Evolutionary conservation across 2,888 invertebrate genomes (phyloP), one percentile per base, ranked within the genome.

Genomic region (Pseudococcus viburni): DNA sequence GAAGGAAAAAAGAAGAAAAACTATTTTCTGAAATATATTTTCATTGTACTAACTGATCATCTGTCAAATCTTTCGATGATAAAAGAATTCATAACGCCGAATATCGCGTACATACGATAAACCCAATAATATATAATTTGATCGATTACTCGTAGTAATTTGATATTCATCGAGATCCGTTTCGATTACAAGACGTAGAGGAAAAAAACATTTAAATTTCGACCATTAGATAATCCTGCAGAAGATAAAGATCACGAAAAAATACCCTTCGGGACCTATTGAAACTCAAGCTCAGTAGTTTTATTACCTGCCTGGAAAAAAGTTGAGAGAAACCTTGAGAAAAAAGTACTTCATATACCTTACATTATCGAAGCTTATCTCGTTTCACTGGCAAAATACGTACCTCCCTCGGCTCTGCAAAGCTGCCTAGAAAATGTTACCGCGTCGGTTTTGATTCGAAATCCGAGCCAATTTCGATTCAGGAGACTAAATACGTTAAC

Each of bases 31-130:
- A 73, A 73, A 33, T 73, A 33, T 73, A 33, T 33, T 73, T 73
- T 73, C 68, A 73, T 73, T 73, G 68, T 73, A 73, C 68, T 5
- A 73, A 12, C 64, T 22, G 68, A 73, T 73, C 68, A 64, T 64
- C 22, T 33, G 33, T 73, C 68, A 26, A 33, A 33, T 73, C 12
- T 4, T 12, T 12, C 5, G 68, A 73, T 33, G 68, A 73, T 19
- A n/a, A 59, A 59, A 73, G 33, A 73, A 33, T 73, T 73, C 64
- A 59, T 33, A 73, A 22, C 33, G 33, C 33, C 9, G 5, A 73
- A 73, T 73, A 19, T 12, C 22, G 64, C 17, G 17, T 33, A 33
- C 3, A n/a, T n/a, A n/a, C n/a, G 3, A 51, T 2, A 12, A 51
- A 55, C 55, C 12, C 11, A 33, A 55, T 17, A 55, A 12, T 3